Percentiles rank a stretch among this genome's conserved stretches.
These are phyloP conservation scores for Drosophila robusta DNA, from an alignment of 2,888 invertebrate genomes.

Conservation along the genomic window DNA sequence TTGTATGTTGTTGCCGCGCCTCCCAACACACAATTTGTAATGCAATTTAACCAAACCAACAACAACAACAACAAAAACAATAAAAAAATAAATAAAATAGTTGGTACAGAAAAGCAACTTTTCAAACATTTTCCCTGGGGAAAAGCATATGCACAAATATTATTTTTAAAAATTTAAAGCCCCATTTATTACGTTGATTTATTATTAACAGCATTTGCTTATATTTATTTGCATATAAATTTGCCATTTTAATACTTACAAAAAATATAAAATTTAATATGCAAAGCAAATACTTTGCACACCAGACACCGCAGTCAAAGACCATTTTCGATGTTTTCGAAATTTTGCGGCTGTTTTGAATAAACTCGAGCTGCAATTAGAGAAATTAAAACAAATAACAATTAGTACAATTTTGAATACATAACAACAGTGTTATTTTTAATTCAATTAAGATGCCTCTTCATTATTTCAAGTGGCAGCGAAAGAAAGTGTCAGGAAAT, in stretches of 20 bases:
- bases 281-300: conserved; percentile 90
- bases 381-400: conserved; percentile 16
- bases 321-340: conserved; percentile 84
- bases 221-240: neutral
- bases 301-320: conserved; percentile 87
- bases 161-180: conserved; percentile 1
- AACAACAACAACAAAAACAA: neutral
- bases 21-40: conserved; percentile 40
- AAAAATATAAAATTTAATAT: conserved; percentile 90
- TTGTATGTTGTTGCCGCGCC: conserved; percentile 36
- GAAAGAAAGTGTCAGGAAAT: conserved; percentile 60
- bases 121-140: conserved; percentile 17
- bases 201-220: neutral
- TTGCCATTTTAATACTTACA: conserved; percentile 86
- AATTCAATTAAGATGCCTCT: conserved; percentile 55
- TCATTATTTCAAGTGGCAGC: conserved; percentile 57
- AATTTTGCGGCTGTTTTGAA: conserved; percentile 72
- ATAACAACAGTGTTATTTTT: conserved; percentile 20
- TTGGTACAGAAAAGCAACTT: neutral
- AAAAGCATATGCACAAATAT: conserved; percentile 11
- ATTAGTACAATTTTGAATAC: conserved; percentile 21
- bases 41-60: conserved; percentile 39
- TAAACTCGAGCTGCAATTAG: conserved; percentile 51
- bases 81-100: conserved; percentile 14
- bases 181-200: neutral